These are phyloP conservation scores for Caenorhabditis sp. DNA, from an alignment of 2,888 invertebrate species.

Conservation along the genomic window DNA sequence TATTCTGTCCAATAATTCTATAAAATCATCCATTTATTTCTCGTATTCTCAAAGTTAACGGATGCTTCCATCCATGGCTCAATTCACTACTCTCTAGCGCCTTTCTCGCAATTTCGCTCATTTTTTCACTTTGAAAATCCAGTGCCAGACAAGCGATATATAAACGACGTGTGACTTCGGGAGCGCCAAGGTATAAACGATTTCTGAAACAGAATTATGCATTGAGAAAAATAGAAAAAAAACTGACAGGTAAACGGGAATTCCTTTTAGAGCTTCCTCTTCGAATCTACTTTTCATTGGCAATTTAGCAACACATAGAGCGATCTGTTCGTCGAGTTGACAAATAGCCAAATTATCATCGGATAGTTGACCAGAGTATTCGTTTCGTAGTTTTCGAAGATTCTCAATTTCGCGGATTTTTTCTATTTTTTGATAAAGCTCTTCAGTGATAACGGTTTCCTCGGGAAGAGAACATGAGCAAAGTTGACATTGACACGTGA, in stretches of 20 bases:
- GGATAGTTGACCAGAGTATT: not conserved
- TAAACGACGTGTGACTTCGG: not conserved
- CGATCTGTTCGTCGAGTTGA: not conserved
- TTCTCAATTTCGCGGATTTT: not conserved
- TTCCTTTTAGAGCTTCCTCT: not conserved
- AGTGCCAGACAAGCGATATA: not conserved
- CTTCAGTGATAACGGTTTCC: not conserved
- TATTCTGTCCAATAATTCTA: not conserved
- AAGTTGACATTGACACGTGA: constrained; percentile 25
- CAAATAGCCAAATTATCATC: not conserved
- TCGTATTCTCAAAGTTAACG: not conserved
- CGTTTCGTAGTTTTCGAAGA: not conserved
- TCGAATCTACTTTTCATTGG: not conserved
- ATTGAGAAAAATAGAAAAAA: not conserved
- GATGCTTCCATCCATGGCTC: not conserved
- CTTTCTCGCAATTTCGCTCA: not conserved
- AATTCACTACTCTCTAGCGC: not conserved
- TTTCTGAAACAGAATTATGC: not conserved
- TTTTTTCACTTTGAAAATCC: not conserved
- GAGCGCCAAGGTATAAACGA: not conserved
- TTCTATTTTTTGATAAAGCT: not conserved
- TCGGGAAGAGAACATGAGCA: constrained; percentile 3
- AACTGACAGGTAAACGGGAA: not conserved
- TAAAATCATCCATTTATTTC: not conserved
- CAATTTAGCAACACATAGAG: not conserved